phyloP scores from a whole-genome alignment of 1,140 invertebrate species.

The Drosophila baimaii region DNA sequence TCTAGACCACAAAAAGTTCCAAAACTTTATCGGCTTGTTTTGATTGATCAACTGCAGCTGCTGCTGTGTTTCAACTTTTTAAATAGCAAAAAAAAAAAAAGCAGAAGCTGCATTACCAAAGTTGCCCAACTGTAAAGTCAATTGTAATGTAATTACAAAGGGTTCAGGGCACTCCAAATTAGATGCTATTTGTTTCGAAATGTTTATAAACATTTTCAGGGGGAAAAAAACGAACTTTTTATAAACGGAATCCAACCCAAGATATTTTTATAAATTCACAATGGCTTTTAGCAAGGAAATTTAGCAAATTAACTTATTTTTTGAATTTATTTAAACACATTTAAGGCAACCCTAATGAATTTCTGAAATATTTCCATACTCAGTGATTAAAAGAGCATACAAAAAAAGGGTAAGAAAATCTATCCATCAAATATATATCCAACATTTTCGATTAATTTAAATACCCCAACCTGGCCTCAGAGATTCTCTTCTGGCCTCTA shows the following conservation, averaged over 20 bases:
- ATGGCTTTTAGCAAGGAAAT: too few species aligned
- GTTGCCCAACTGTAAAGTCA: neutral
- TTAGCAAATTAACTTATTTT: neutral
- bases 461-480: neutral
- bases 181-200: neutral
- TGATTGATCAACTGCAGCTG: constrained; percentile 27
- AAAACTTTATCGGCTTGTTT: constrained; percentile 27
- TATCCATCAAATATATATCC: neutral
- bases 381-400: too few species aligned
- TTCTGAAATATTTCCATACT: neutral
- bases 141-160: constrained; percentile 10
- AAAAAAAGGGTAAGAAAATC: neutral
- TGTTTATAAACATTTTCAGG: neutral
- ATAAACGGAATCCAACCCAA: neutral
- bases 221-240: neutral
- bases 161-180: neutral
- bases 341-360: too few species aligned
- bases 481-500: constrained; percentile 2
- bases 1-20: constrained; percentile 28
- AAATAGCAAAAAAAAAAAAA: neutral
- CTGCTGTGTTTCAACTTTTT: constrained; percentile 14
- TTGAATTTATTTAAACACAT: too few species aligned
- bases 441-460: neutral
- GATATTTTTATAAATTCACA: too few species aligned
- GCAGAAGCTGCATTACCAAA: neutral